Conservation (phyloP, 2,888 invertebrate species). For the Andrena bicolor region DNA sequence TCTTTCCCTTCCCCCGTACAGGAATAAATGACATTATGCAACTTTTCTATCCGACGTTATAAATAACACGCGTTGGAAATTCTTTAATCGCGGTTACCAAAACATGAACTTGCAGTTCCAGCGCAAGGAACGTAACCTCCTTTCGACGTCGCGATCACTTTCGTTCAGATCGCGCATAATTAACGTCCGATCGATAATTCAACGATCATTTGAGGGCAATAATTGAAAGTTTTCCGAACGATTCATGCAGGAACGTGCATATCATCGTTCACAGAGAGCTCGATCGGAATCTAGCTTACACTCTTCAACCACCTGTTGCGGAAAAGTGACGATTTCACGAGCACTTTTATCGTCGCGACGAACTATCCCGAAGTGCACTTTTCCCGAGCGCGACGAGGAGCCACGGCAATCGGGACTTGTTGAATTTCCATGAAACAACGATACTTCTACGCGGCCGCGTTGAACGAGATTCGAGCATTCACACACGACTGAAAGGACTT, state of each 20-base stretch:
- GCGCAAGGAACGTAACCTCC: background rate
- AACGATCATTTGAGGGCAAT: background rate
- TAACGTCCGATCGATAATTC: background rate
- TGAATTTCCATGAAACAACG: slow-evolving; percentile 5
- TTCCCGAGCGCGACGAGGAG: background rate
- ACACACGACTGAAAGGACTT: slow-evolving; percentile 46
- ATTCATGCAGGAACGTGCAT: background rate
- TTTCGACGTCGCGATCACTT: background rate
- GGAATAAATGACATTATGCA: slow-evolving; percentile 66
- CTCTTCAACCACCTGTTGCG: slow-evolving; percentile 66
- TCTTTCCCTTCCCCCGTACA: slow-evolving; percentile 40
- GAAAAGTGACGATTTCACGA: slow-evolving; percentile 22
- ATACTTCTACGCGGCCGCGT: slow-evolving; percentile 3
- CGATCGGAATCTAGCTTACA: slow-evolving; percentile 12
- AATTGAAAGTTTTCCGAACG: background rate
- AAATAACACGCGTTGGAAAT: slow-evolving; percentile 11
- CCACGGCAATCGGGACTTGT: background rate
- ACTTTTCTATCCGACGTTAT: slow-evolving; percentile 10
- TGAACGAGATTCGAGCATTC: slow-evolving; percentile 39
- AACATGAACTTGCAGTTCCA: background rate
- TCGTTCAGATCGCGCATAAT: slow-evolving; percentile 1
- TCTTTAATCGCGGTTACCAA: background rate
- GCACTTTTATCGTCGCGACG: slow-evolving; percentile 20
- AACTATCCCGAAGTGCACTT: slow-evolving; percentile 10
- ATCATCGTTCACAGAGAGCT: background rate